Evolutionary conservation across 1,140 invertebrate species (phyloP), one percentile per base, ranked within the genome.

Genomic region (Zophobas atratus): DNA sequence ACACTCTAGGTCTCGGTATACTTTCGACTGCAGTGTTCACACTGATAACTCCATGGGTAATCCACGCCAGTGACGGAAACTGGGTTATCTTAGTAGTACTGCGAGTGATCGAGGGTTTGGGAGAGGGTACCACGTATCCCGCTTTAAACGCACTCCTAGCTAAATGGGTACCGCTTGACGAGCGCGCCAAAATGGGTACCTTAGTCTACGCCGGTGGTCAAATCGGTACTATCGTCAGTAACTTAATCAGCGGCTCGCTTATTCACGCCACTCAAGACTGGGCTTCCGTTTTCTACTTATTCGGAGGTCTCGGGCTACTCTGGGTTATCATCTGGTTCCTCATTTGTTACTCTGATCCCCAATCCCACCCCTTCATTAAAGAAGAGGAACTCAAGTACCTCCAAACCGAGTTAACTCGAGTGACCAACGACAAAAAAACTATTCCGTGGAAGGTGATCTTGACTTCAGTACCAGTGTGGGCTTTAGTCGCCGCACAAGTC

Each of bases 231-330:
- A 94, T 96, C n/a, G 88, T 95, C n/a, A 93, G 94, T 1, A 93
- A 94, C n/a, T 88, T 91, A 0, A 78, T 94, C 0, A 94, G 92
- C 8, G 94, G 94, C 4, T 85, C 92, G 6, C 88, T 94, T 1
- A 89, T 95, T 6, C 88, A 92, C 76, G 87, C 91, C 76, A 88
- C 89, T 0, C 88, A 90, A 6, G 91, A 92, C 35, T 96, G 94
- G 94, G 89, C 92, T 1, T 90, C 91, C 0, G 94, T 95, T 0
- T 97, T 96, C 86, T 96, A 96, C 84, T 88, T 96, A 4, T 97
- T 97, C 87, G 96, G 96, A 80, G 89, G 89, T 63, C 82, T 93
- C 0, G 93, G 93, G 2, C 86, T 94, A 0, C 63, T 94, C 0
- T 95, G 94, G 94, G 94, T 93, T 73, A 82, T 93, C 38, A 83